Base-by-base conservation (phyloP, 1,140 invertebrate genomes). In the Eumaeus atala region DNA sequence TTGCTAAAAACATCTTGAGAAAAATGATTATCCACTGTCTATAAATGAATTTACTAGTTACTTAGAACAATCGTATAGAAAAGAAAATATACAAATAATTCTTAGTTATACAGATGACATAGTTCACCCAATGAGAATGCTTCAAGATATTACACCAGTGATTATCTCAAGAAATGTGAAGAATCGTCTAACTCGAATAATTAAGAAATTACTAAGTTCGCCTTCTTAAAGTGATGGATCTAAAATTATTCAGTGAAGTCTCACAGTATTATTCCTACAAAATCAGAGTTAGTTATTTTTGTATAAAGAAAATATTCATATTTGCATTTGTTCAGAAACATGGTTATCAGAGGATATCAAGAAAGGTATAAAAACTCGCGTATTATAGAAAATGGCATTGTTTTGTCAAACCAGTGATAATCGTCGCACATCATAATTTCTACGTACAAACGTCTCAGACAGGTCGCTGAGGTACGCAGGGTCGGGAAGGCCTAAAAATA, bases 161-260 rank as follows among this genome's bases (percentile, higher is more conserved):
- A 48, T 48, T 48, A 17, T 17, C 6, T 18, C 44, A 3, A 12
- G 44, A 12, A 48, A 18, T 17, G 44, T 48, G 0, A 48, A 48
- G 21, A 48, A 48, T 21, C 44, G 44, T 16, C 18, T 48, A 2
- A 48, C 44, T 16, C 6, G 44, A 48, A 48, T 48, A 48, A 48
- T 48, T 18, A 48, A 48, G 21, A 48, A 48, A 18, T n/a, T n/a
- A n/a, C 44, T 48, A 9, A 48, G 3, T 18, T n/a, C 14, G n/a
- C n/a, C 4, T 14, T 48, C 16, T 17, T 48, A 48, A 28, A 11
- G 0, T 48, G n/a, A 48, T 48, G 16, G 7, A 18, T 5, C 16
- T 48, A 9, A 48, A 48, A 48, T 48, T 33, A 28, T 48, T n/a
- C 47, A 48, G 11, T 48, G 47, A 48, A 48, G 18, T 33, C 18